Evolutionary conservation across 2,888 invertebrate species (phyloP).

Genomic region (Temnothorax unifasciatus): DNA sequence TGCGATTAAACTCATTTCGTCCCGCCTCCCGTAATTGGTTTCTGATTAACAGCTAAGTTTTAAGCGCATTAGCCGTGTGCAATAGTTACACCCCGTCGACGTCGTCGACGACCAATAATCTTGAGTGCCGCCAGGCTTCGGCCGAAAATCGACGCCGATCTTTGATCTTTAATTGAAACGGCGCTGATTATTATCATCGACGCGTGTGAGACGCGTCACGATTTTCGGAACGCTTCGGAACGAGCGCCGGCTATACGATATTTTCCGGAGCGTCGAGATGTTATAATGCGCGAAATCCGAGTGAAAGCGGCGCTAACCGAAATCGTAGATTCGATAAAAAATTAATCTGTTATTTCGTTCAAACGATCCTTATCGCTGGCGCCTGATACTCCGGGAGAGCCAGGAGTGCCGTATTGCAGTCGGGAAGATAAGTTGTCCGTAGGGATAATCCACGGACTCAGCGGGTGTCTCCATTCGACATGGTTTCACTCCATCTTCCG

Average conservation of each 20-base stretch:
- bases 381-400: conserved; percentile 50
- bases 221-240: too few species aligned
- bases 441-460: conserved; percentile 84
- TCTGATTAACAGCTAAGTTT: conserved; percentile 84
- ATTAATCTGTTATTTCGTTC: conserved; percentile 56
- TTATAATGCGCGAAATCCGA: not conserved
- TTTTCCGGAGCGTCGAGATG: not conserved
- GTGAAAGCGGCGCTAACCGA: not conserved
- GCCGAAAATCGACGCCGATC: conserved; percentile 29
- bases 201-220: not conserved
- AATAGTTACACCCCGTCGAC: conserved; percentile 62
- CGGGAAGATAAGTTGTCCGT: conserved; percentile 72
- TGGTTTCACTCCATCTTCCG: conserved; percentile 86
- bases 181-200: conserved; percentile 13
- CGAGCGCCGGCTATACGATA: not conserved
- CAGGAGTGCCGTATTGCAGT: conserved; percentile 64
- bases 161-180: conserved; percentile 19
- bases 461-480: conserved; percentile 84
- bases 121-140: conserved; percentile 59
- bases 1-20: conserved; percentile 85
- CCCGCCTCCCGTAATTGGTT: conserved; percentile 84
- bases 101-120: conserved; percentile 70
- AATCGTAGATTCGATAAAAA: conserved; percentile 35
- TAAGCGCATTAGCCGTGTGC: conserved; percentile 74
- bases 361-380: conserved; percentile 51